Evolutionary conservation across 2,888 invertebrate genomes (phyloP).

Genomic region (Copidosoma aretas): DNA sequence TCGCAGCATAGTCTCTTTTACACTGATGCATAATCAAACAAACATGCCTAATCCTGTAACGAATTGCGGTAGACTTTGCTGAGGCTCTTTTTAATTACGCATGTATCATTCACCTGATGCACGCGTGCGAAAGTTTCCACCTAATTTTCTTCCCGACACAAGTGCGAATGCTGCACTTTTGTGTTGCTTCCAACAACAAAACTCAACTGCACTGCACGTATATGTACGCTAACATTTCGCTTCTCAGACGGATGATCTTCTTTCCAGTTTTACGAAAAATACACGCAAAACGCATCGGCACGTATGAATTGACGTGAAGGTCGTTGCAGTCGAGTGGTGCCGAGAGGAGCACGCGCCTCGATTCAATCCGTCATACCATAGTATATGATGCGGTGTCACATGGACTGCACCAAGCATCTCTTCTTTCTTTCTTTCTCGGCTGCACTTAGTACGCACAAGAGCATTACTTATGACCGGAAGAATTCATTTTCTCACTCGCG

Average conservation of each 20-base stretch:
- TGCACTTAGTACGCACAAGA: too few relatives aligned
- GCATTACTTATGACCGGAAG: slow-evolving; percentile 48
- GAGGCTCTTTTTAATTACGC: too few relatives aligned
- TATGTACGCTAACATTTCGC: slow-evolving; percentile 13
- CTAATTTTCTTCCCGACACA: slow-evolving; percentile 31
- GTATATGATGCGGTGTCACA: slow-evolving; percentile 41
- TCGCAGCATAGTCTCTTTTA: too few relatives aligned
- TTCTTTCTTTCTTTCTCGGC: too few relatives aligned
- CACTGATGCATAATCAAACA: too few relatives aligned
- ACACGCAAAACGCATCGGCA: neutral
- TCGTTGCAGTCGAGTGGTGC: slow-evolving; percentile 1
- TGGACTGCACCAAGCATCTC: too few relatives aligned
- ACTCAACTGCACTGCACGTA: neutral
- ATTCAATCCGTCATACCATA: slow-evolving; percentile 45
- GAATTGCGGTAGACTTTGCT: too few relatives aligned
- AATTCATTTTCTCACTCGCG: slow-evolving; percentile 44
- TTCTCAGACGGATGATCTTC: too few relatives aligned
- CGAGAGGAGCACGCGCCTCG: slow-evolving; percentile 49
- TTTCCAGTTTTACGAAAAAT: neutral
- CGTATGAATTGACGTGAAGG: slow-evolving; percentile 29
- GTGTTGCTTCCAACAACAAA: slow-evolving; percentile 3
- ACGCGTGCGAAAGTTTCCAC: slow-evolving; percentile 38
- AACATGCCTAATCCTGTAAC: too few relatives aligned
- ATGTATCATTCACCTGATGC: neutral
- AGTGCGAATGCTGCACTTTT: slow-evolving; percentile 38